Evolutionary conservation across 2,113 vertebrate genomes (phyloP), one percentile per base, ranked within the genome.

Genomic region (Semicossyphus pulcher): DNA sequence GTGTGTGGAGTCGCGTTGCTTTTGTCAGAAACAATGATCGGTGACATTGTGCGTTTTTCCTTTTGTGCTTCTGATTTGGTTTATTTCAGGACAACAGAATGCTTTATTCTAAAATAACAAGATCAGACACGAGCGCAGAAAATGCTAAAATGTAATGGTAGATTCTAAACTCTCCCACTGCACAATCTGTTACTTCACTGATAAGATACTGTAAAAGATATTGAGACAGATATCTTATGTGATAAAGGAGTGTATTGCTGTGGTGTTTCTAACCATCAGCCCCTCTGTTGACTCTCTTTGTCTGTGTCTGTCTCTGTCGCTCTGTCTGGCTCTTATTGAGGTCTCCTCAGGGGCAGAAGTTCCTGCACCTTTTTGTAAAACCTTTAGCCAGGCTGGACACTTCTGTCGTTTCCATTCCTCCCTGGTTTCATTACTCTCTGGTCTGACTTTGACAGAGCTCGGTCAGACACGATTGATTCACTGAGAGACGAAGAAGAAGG

Each of bases 401-500:
- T 26, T 53, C 53, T 59, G 25, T 67, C 57, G 25, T 57, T 60
- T 74, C 44, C 16, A 16, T 69, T 80, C 58, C 36, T 47, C 61
- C 62, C 53, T 36, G 31, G 62, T 74, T 81, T 79, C 20, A 72
- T 83, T 77, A 76, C 72, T 47, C 74, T 78, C 34, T 37, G 64
- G 11, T 71, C 73, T 57, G 56, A 73, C 56, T 78, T 71, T 51
- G 68, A 86, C 47, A 64, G 65, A 57, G 62, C 53, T 72, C 1
- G 54, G 26, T 61, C 34, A 21, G 54, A 80, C 58, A 63, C 34
- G 42, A 61, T 60, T 71, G 61, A 84, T 74, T 68, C 37, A 28
- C 52, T 60, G 51, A 28, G 61, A 76, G 68, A 64, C 45, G 73
- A 58, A 77, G 28, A 65, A 34, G 42, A 51, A 77, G 52, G 42